Evolutionary conservation across 2,888 invertebrate species (phyloP).

Genomic region (Cryptus armator): DNA sequence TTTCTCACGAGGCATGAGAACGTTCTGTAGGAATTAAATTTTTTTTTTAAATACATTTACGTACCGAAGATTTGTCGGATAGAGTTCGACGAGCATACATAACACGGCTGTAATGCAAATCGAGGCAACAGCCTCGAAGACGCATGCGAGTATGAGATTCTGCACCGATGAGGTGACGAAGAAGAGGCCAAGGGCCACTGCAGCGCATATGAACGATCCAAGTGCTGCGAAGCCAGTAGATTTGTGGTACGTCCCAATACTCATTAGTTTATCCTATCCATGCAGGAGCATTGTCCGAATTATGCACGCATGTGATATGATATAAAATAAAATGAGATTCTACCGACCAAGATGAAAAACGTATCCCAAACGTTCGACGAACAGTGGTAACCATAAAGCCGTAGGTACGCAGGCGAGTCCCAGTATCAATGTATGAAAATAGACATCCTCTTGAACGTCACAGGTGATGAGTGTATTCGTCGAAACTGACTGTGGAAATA

Average conservation of each 20-base stretch:
- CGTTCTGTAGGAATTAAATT: neutral
- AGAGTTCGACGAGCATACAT: constrained; percentile 92
- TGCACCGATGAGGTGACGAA: constrained; percentile 91
- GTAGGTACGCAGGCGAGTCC: constrained; percentile 92
- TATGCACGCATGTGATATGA: neutral
- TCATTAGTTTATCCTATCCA: constrained; percentile 6
- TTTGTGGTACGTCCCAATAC: neutral
- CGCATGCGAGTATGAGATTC: constrained; percentile 91
- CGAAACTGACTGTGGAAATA: constrained; percentile 20
- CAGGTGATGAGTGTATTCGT: constrained; percentile 82
- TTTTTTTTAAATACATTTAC: constrained; percentile 50
- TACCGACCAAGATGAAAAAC: constrained; percentile 92
- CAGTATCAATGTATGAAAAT: constrained; percentile 91
- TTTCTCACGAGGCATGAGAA: neutral
- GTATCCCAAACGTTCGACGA: constrained; percentile 92
- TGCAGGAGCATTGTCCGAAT: neutral
- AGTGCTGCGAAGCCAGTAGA: constrained; percentile 87
- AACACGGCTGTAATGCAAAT: constrained; percentile 92
- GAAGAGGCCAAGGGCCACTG: constrained; percentile 91
- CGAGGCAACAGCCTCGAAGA: constrained; percentile 92
- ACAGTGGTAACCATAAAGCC: constrained; percentile 91
- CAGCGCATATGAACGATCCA: constrained; percentile 90
- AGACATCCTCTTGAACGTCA: constrained; percentile 89
- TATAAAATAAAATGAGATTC: neutral
- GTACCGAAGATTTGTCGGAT: constrained; percentile 93